These are phyloP conservation scores for Cephalophus harveyi DNA, from an alignment of 2,113 vertebrate species.

Conservation along the genomic window DNA sequence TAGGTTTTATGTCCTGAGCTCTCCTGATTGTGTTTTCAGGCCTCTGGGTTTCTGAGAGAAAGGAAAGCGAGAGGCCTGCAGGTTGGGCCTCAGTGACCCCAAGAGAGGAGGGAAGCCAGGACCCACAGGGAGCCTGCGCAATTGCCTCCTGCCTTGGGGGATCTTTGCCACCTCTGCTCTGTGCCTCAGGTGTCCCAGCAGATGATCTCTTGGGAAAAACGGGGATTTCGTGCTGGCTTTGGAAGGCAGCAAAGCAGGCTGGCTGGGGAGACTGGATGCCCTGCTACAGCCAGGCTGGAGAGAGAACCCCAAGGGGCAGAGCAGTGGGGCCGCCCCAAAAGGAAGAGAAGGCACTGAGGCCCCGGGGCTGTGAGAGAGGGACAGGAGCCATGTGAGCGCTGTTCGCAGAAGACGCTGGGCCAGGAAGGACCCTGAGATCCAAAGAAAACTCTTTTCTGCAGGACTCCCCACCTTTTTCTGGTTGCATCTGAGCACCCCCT, in stretches of 20 bases:
- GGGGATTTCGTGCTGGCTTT: not conserved
- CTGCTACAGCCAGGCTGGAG: not conserved
- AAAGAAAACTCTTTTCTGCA: not conserved
- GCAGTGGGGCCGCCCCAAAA: not conserved
- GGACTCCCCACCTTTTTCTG: not conserved
- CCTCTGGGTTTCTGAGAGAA: not conserved
- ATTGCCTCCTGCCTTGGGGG: not conserved
- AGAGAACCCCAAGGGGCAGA: not conserved
- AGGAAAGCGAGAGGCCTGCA: not conserved
- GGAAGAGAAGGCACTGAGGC: not conserved
- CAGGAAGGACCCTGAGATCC: fast-evolving
- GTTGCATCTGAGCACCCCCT: not conserved
- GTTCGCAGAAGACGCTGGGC: not conserved
- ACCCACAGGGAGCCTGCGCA: not conserved
- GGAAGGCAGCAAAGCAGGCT: not conserved
- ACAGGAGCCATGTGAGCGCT: not conserved
- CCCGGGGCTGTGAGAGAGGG: not conserved
- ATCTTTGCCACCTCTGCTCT: not conserved
- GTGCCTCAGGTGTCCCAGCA: not conserved
- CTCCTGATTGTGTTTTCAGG: not conserved
- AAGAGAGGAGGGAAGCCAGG: not conserved
- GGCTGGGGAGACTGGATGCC: not conserved
- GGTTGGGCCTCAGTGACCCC: not conserved
- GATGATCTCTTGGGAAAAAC: not conserved
- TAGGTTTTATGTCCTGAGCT: not conserved